These are phyloP conservation scores for Nansenia antarctica DNA, from an alignment of 2,113 vertebrate species.

Conservation along the genomic window DNA sequence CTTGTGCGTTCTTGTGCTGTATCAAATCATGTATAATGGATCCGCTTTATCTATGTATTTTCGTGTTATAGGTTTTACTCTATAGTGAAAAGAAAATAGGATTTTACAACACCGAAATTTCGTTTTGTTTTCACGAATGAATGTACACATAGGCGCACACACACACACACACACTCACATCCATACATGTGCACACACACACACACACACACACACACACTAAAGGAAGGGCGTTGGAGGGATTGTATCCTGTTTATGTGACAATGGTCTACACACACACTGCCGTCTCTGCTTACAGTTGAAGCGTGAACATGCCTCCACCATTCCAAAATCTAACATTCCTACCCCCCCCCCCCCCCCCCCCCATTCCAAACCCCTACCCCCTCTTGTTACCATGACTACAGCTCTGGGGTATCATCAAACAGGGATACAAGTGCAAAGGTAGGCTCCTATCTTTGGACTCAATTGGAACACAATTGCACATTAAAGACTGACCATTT, in stretches of 20 bases:
- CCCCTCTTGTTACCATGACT: constrained; percentile 65
- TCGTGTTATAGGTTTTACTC: background rate
- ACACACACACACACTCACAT: constrained; percentile 12
- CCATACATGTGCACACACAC: constrained; percentile 10
- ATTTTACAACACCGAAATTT: constrained; percentile 1
- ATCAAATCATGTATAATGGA: background rate
- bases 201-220: constrained; percentile 7
- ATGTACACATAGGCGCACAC: constrained; percentile 11
- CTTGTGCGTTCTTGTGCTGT: background rate
- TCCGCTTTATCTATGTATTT: background rate
- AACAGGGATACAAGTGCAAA: constrained; percentile 99
- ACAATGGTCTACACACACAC: constrained; percentile 30
- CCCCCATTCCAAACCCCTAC: constrained; percentile 55
- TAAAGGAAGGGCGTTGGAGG: constrained; percentile 82
- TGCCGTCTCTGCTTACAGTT: constrained; percentile 38
- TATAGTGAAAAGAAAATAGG: background rate
- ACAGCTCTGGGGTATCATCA: constrained; percentile 99
- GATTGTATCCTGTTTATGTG: constrained; percentile 83
- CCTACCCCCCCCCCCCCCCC: constrained; percentile 35
- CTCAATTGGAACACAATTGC: background rate
- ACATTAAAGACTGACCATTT: background rate
- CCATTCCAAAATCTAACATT: constrained; percentile 52
- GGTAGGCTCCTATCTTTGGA: constrained; percentile 71
- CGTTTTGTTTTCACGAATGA: background rate
- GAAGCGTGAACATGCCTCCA: constrained; percentile 36